phyloP scores from a whole-genome alignment of 2,113 vertebrate species.

The Psittacula cyanocephala region DNA sequence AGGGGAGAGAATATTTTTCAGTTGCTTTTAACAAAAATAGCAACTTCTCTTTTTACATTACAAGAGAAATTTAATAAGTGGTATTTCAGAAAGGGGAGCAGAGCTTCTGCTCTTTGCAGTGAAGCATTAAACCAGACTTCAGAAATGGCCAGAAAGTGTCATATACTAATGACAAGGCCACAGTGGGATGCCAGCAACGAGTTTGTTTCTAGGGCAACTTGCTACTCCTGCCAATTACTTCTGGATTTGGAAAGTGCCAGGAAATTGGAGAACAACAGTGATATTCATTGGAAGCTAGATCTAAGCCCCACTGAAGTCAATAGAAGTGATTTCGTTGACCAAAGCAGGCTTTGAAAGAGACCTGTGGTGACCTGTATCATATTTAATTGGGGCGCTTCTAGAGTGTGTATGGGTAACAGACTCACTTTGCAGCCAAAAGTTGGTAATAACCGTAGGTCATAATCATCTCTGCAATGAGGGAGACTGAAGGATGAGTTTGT shows the following conservation, averaged over 20 bases:
- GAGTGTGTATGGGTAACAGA: background rate
- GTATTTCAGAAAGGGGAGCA: background rate
- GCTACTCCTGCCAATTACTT: background rate
- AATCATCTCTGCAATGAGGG: background rate
- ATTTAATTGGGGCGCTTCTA: background rate
- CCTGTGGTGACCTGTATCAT: background rate
- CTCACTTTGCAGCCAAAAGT: background rate
- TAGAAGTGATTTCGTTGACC: background rate
- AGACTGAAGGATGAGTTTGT: background rate
- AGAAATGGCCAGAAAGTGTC: background rate
- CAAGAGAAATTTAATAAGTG: background rate
- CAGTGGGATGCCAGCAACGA: background rate
- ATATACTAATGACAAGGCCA: background rate
- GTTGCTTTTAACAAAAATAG: slow-evolving; percentile 10
- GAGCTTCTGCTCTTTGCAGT: background rate
- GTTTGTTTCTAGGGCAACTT: slow-evolving; percentile 14
- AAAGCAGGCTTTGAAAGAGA: background rate
- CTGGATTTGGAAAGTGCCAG: background rate
- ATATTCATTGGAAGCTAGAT: background rate
- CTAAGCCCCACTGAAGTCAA: background rate
- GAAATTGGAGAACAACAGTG: background rate
- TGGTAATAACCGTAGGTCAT: background rate
- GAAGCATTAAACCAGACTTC: background rate
- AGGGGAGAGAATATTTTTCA: background rate
- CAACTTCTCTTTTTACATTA: background rate